Base-by-base conservation (phyloP, 2,113 vertebrate genomes). In the Xiphophorus couchianus region DNA sequence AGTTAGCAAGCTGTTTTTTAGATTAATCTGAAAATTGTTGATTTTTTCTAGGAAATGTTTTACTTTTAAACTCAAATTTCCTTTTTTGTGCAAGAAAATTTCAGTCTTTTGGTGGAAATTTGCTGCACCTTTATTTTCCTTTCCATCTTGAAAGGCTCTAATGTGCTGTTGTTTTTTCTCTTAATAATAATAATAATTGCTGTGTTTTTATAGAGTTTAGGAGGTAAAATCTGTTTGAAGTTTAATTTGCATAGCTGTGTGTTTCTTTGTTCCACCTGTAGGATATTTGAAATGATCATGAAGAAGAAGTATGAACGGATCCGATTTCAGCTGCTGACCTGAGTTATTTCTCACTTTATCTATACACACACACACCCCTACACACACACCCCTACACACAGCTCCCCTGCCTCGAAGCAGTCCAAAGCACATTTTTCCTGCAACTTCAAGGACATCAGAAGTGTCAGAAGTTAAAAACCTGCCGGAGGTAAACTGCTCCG, bases 371-470 rank as follows among this genome's bases (percentile, higher is more conserved):
- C 74, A 35, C 33, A 35, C 33, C 9, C 33, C 0, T 8, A 8
- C 2, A n/a, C 48, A 51, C 74, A 69, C 73, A 62, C 35, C 27
- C 27, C 27, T 28, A 28, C n/a, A 27, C 33, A 29, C 39, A 42
- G 67, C 66, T 48, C 80, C 71, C 60, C 77, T 27, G 35, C 27
- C 28, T 31, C 65, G 9, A 19, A 69, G 27, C 66, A 42, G 29
- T 78, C 68, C 81, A 73, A 76, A 78, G 79, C 82, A 82, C 71
- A 82, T 81, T 77, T 72, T 75, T 64, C 39, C 69, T 71, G 31
- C 10, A 28, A 83, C 84, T 83, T 84, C 84, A 84, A 86, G 66
- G 72, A 54, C 67, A 65, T 76, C 60, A 80, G 44, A 82, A 75
- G 69, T 77, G 76, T 84, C 75, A 82, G 73, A 73, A 83, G 44